phyloP scores from a whole-genome alignment of 2,797 vertebrate species.

The Poecilia wingei region DNA sequence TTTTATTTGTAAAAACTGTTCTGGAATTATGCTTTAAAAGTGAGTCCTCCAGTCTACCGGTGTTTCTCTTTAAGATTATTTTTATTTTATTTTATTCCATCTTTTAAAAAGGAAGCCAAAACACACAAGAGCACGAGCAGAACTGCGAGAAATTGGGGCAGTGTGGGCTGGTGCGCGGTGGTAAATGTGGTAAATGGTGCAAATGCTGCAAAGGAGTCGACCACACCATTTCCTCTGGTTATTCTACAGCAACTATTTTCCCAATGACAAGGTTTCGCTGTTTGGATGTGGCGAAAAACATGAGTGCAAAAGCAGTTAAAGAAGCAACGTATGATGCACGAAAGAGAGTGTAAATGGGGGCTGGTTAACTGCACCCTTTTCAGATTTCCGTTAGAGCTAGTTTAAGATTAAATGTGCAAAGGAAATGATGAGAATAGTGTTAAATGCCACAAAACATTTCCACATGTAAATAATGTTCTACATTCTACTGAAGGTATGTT shows the following conservation, averaged over 20 bases:
- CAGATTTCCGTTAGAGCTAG: background rate
- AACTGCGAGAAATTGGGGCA: conserved; percentile 12
- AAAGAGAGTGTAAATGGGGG: background rate
- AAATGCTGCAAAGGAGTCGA: conserved; percentile 39
- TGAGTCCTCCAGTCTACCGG: background rate
- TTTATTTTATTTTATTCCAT: background rate
- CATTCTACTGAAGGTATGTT: too few species aligned
- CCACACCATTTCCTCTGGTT: conserved; percentile 28
- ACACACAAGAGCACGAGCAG: background rate
- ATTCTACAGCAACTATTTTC: background rate
- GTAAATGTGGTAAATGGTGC: conserved; percentile 25
- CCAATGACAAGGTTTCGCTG: background rate
- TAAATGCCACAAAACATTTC: background rate
- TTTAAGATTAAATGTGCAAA: background rate
- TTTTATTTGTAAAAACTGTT: background rate
- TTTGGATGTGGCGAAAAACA: background rate
- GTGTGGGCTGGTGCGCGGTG: background rate
- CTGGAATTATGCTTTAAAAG: background rate
- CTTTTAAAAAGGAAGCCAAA: background rate
- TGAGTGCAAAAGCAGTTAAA: background rate
- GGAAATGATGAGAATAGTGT: background rate
- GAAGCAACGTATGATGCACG: background rate
- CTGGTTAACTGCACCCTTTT: background rate
- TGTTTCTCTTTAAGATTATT: background rate
- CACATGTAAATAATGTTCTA: background rate